Base-by-base conservation (phyloP, 2,888 invertebrate genomes). In the Scrobipalpa costella region DNA sequence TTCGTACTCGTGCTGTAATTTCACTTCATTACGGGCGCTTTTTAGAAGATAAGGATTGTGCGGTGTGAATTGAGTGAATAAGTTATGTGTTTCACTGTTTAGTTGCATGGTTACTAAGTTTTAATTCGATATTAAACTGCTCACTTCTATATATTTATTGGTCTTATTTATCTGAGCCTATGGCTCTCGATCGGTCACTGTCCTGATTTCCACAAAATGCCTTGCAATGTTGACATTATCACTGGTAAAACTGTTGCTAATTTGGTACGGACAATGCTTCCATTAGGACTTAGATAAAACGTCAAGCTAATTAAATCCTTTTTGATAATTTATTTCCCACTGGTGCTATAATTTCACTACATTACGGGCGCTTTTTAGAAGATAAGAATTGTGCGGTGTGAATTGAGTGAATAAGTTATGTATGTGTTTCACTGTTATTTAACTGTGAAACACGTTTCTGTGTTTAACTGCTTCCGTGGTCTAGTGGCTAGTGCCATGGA, bases 261-360 rank as follows among this genome's bases (percentile, higher is more conserved):
- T n/a, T n/a, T n/a, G n/a, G n/a, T n/a, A n/a, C n/a, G n/a, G n/a
- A n/a, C n/a, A n/a, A n/a, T n/a, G n/a, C n/a, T n/a, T n/a, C n/a
- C n/a, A n/a, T n/a, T n/a, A n/a, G n/a, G n/a, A n/a, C n/a, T n/a
- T n/a, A n/a, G n/a, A n/a, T n/a, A 84, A 77, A 77, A 80, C 78
- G 81, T 80, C 75, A 74, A 70, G 76, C 77, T 82, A 84, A 84
- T 85, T 84, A 83, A 83, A 80, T 84, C 78, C 74, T 77, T 78
- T 83, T 79, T 61, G 52, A 63, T 55, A 38, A 61, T 64, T 64
- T 57, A 61, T 61, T 61, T 64, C 64, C 62, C 55, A 55, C 47
- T 64, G 59, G 36, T 17, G 58, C 40, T 50, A 44, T 62, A 59
- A 62, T 59, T 64, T 36, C 40, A 52, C 49, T 59, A 62, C 57